Percentiles rank a stretch among this genome's conserved stretches.
phyloP scores from a whole-genome alignment of 1,140 invertebrate genomes.

The Potamilus streckersoni region DNA sequence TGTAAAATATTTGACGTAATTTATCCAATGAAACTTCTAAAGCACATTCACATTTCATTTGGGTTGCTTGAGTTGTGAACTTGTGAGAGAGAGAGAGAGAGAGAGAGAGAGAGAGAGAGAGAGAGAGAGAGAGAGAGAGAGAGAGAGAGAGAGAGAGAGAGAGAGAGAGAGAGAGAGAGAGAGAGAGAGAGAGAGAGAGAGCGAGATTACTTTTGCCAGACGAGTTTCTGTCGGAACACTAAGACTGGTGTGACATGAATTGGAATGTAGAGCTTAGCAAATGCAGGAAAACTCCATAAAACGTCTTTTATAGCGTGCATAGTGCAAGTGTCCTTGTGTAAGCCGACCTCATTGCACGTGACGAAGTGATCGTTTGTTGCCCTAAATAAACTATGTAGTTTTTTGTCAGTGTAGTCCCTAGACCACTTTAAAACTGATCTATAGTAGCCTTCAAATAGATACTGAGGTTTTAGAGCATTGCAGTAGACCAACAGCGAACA shows the following conservation, averaged over 20 bases:
- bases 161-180: no score
- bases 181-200: not conserved
- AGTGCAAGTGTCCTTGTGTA: slow-evolving; percentile 49
- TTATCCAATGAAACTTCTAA: not conserved
- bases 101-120: not conserved
- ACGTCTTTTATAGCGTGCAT: slow-evolving; percentile 49
- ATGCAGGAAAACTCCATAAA: slow-evolving; percentile 44
- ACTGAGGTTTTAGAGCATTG: slow-evolving; percentile 42
- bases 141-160: no score
- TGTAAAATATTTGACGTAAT: not conserved
- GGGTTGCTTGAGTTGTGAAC: not conserved
- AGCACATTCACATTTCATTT: not conserved
- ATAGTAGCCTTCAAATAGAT: slow-evolving; percentile 49
- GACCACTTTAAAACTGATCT: slow-evolving; percentile 60
- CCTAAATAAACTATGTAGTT: slow-evolving; percentile 40
- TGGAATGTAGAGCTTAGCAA: slow-evolving; percentile 58
- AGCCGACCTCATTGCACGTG: slow-evolving; percentile 47
- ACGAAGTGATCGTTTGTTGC: slow-evolving; percentile 41
- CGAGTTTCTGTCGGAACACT: slow-evolving; percentile 46
- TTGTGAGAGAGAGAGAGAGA: not conserved
- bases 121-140: no score
- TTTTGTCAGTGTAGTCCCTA: slow-evolving; percentile 51
- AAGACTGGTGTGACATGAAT: slow-evolving; percentile 55
- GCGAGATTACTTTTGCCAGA: slow-evolving; percentile 41
- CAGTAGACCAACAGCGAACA: slow-evolving; percentile 50